Evolutionary conservation across 2,888 invertebrate species (phyloP).

Genomic region (Sabellastarte sp.): DNA sequence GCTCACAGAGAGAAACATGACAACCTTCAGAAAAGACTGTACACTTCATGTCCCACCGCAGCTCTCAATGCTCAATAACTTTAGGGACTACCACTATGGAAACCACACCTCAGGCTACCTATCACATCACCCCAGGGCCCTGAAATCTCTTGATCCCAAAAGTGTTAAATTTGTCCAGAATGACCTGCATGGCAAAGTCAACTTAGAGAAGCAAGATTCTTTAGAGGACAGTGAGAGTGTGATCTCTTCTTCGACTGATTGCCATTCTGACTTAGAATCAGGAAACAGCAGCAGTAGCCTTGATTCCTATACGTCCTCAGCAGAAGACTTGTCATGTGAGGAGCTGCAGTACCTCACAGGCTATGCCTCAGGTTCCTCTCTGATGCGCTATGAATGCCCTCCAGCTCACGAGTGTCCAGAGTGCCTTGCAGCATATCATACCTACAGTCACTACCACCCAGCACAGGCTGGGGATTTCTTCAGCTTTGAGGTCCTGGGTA

Average conservation of each 20-base stretch:
- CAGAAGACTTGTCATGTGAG: constrained; percentile 30
- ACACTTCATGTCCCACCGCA: neutral
- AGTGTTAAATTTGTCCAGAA: neutral
- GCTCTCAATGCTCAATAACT: constrained; percentile 44
- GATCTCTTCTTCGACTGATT: neutral
- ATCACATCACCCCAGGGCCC: neutral
- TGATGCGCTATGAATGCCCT: constrained; percentile 48
- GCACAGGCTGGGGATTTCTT: constrained; percentile 13
- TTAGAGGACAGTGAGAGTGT: neutral
- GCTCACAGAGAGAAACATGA: neutral
- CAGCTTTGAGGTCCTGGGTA: constrained; percentile 11
- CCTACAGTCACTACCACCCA: constrained; percentile 16
- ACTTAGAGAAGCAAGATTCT: neutral
- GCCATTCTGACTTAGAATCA: constrained; percentile 1
- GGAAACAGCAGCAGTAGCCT: neutral
- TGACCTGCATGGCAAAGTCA: neutral
- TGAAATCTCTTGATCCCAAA: neutral
- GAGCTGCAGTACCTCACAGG: constrained; percentile 46
- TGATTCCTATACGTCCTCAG: neutral
- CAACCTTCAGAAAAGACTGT: neutral
- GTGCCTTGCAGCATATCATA: constrained; percentile 36
- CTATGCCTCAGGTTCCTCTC: constrained; percentile 48
- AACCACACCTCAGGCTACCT: neutral
- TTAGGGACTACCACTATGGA: constrained; percentile 12
- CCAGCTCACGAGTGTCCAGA: constrained; percentile 50